Percentiles rank a stretch among this genome's conserved stretches.
These are phyloP conservation scores for Acanthurus tractus DNA, from an alignment of 2,797 vertebrate genomes.

Conservation along the genomic window DNA sequence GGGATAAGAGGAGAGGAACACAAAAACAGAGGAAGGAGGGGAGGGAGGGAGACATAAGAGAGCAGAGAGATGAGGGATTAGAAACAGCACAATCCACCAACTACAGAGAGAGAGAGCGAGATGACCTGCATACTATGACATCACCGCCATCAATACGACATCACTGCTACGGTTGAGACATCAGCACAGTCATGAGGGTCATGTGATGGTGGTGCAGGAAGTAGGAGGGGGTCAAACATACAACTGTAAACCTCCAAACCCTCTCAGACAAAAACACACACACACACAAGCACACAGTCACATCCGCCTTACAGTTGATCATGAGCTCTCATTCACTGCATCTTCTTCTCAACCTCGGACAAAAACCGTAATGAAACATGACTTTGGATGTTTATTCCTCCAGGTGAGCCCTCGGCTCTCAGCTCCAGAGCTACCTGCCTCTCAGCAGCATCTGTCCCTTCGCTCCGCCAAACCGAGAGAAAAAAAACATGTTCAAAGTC, in stretches of 20 bases:
- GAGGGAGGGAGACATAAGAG: conserved; percentile 73
- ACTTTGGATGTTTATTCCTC: too few species aligned
- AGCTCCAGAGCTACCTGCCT: too few species aligned
- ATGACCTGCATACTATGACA: conserved; percentile 79
- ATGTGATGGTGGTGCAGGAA: conserved; percentile 63
- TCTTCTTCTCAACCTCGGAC: conserved; percentile 6
- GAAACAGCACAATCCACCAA: conserved; percentile 84
- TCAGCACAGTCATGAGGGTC: conserved; percentile 66
- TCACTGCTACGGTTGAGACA: conserved; percentile 65
- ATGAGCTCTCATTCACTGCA: conserved; percentile 10
- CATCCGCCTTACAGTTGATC: background rate
- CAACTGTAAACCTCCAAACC: conserved; percentile 31
- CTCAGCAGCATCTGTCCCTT: too few species aligned
- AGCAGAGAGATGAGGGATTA: conserved; percentile 92
- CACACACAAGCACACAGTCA: conserved; percentile 1
- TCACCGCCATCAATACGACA: conserved; percentile 74
- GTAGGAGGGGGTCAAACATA: conserved; percentile 40
- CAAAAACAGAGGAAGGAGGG: conserved; percentile 28
- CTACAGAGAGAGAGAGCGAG: conserved; percentile 60
- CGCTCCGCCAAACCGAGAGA: too few species aligned
- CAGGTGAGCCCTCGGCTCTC: too few species aligned
- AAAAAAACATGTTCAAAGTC: too few species aligned
- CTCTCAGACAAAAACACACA: background rate
- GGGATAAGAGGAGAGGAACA: conserved; percentile 10
- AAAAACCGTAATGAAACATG: background rate